Conservation (phyloP, 2,113 vertebrate genomes). For the Cryptomyrus ogoouensis region DNA sequence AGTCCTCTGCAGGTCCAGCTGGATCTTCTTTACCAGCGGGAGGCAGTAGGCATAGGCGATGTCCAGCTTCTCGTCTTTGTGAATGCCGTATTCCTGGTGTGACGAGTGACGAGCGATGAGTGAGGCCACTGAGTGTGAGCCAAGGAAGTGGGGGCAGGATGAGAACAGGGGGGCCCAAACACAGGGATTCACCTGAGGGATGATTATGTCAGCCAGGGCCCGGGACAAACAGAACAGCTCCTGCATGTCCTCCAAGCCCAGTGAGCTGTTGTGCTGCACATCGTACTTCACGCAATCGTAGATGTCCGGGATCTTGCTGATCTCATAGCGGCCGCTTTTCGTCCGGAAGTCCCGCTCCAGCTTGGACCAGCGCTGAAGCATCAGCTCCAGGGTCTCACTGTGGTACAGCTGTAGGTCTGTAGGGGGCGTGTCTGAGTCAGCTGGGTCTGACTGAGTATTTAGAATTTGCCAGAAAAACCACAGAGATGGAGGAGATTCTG, state of each 20-base stretch:
- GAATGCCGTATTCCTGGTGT: slow-evolving; percentile 88
- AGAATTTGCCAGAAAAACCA: not conserved
- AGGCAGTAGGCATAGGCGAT: slow-evolving; percentile 94
- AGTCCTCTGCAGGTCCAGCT: slow-evolving; percentile 91
- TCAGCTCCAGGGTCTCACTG: slow-evolving; percentile 89
- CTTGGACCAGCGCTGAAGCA: slow-evolving; percentile 96
- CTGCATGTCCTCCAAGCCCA: slow-evolving; percentile 78
- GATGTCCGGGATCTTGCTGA: slow-evolving; percentile 97
- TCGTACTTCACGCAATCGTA: slow-evolving; percentile 98
- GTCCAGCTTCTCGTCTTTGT: slow-evolving; percentile 86
- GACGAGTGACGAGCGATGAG: slow-evolving; percentile 7
- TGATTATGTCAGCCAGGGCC: slow-evolving; percentile 87
- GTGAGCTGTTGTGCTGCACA: slow-evolving; percentile 80
- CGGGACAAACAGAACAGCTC: slow-evolving; percentile 86
- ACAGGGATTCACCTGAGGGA: slow-evolving; percentile 75
- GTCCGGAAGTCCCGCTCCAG: slow-evolving; percentile 88
- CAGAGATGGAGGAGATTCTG: not conserved
- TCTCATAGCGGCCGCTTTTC: slow-evolving; percentile 90
- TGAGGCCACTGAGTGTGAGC: not conserved
- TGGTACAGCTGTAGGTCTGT: slow-evolving; percentile 89
- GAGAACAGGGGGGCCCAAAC: not conserved
- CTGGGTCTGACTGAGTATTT: not conserved
- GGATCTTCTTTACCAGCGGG: slow-evolving; percentile 90
- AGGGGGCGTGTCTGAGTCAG: not conserved
- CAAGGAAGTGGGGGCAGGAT: not conserved